Evolutionary conservation across 2,113 vertebrate species (phyloP).

Genomic region (Herpailurus yagouaroundi): DNA sequence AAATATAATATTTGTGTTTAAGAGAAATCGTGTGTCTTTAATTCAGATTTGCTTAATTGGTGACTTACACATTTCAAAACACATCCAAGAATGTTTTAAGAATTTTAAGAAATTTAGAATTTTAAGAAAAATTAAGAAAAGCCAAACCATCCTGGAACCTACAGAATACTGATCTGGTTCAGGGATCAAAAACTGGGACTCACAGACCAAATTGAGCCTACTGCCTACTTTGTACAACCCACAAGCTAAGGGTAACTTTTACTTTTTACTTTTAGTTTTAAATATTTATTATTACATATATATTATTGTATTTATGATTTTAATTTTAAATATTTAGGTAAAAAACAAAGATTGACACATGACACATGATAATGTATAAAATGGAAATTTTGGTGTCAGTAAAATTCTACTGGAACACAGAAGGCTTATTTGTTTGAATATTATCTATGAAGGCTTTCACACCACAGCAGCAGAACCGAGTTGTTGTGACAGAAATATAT

Average conservation of each 20-base stretch:
- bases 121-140: constrained; percentile 17
- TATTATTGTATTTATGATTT: not conserved
- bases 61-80: not conserved
- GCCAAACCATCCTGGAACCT: not conserved
- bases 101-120: not conserved
- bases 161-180: not conserved
- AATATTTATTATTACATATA: not conserved
- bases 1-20: constrained; percentile 6
- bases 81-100: not conserved
- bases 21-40: not conserved
- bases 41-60: not conserved
- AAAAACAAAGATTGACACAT: not conserved
- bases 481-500: not conserved
- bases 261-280: not conserved
- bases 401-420: not conserved
- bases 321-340: not conserved
- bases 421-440: not conserved
- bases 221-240: not conserved
- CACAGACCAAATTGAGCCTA: not conserved
- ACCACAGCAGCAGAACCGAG: not conserved
- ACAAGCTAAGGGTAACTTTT: not conserved
- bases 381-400: not conserved
- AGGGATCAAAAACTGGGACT: not conserved
- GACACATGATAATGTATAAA: not conserved
- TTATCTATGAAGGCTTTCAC: not conserved